Evolutionary conservation across 2,888 invertebrate species (phyloP).

Genomic region (Gastracanthus pulcherrimus): DNA sequence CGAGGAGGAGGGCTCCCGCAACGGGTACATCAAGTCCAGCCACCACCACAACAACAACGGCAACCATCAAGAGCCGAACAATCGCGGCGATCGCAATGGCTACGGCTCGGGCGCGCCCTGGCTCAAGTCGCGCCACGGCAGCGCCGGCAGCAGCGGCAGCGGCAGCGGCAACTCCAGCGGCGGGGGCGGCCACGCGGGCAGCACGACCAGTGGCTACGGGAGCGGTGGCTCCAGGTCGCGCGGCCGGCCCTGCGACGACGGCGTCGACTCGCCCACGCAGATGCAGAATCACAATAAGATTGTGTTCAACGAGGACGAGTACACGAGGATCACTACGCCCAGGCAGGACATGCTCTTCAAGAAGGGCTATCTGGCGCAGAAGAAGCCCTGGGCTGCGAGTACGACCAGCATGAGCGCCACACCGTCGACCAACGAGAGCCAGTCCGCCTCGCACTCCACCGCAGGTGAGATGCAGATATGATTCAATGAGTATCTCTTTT

Average conservation of each 20-base stretch:
- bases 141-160: slow-evolving; percentile 47
- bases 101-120: slow-evolving; percentile 13
- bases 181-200: slow-evolving; percentile 13
- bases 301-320: slow-evolving; percentile 83
- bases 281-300: slow-evolving; percentile 57
- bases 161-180: slow-evolving; percentile 24
- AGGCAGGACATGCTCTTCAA: slow-evolving; percentile 85
- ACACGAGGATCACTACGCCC: slow-evolving; percentile 85
- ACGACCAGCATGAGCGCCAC: slow-evolving; percentile 74
- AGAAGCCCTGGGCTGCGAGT: slow-evolving; percentile 64
- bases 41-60: slow-evolving; percentile 9
- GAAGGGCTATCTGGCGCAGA: slow-evolving; percentile 83
- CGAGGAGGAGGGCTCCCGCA: slow-evolving; percentile 65
- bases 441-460: slow-evolving; percentile 76
- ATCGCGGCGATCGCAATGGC: not conserved
- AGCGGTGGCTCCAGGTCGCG: slow-evolving; percentile 63
- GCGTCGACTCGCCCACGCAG: slow-evolving; percentile 62
- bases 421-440: slow-evolving; percentile 76
- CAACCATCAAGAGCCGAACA: not conserved
- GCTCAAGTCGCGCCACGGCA: slow-evolving; percentile 48
- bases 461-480: slow-evolving; percentile 71
- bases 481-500: slow-evolving; percentile 41
- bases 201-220: slow-evolving; percentile 66
- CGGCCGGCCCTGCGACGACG: slow-evolving; percentile 65
- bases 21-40: not conserved